Conservation (phyloP, 2,888 invertebrate species). For the Salpingus planirostris region DNA sequence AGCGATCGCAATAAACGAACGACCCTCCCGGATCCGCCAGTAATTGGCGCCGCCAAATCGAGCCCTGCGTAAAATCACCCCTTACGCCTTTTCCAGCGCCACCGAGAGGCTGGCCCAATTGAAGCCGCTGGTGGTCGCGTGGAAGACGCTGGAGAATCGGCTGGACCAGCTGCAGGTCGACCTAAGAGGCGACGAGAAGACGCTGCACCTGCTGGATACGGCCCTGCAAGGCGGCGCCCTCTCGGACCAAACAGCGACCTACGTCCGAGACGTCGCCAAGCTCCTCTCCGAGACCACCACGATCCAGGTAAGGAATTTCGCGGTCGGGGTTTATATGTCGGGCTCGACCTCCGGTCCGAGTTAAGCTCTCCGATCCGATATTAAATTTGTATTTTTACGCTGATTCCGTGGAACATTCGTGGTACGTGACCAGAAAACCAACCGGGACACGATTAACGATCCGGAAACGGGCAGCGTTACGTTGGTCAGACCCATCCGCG, state of each 20-base stretch:
- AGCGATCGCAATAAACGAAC: too few relatives aligned
- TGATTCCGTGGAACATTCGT: constrained; percentile 50
- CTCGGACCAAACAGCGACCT: constrained; percentile 46
- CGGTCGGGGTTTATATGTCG: too few relatives aligned
- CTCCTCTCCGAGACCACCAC: constrained; percentile 46
- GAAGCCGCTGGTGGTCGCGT: constrained; percentile 61
- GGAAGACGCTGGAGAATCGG: constrained; percentile 69
- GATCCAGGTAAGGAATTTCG: constrained; percentile 35
- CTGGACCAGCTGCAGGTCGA: constrained; percentile 69
- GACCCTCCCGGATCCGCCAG: too few relatives aligned
- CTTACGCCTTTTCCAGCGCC: constrained; percentile 47
- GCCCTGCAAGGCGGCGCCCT: constrained; percentile 40
- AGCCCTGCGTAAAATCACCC: too few relatives aligned
- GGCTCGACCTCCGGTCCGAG: constrained; percentile 29
- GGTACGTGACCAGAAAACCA: constrained; percentile 49
- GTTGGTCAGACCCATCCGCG: constrained; percentile 30
- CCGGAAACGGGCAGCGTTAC: constrained; percentile 39
- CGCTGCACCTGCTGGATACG: constrained; percentile 46
- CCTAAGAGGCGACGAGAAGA: constrained; percentile 60
- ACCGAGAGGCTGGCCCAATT: constrained; percentile 62
- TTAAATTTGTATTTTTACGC: constrained; percentile 57
- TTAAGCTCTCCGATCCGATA: constrained; percentile 42
- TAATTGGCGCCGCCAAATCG: too few relatives aligned
- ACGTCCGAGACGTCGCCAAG: constrained; percentile 50
- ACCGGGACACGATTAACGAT: constrained; percentile 49